Base-by-base conservation (phyloP, 2,888 invertebrate species). In the Zelleria hepariella region DNA sequence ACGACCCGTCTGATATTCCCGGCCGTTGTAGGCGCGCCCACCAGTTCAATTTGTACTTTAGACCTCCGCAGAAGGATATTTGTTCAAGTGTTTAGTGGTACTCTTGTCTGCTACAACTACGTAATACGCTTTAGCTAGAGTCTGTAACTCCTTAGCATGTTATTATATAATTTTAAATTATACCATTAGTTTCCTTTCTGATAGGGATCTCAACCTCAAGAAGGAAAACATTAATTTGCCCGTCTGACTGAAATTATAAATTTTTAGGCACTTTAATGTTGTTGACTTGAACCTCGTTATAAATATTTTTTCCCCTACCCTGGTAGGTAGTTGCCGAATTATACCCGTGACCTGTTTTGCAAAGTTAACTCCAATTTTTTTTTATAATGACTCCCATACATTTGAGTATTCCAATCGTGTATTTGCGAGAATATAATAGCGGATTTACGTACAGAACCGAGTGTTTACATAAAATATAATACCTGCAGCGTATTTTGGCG, bases 401-500 rank as follows among this genome's bases (percentile, higher is more conserved):
- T n/a, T n/a, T n/a, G n/a, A n/a, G n/a, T n/a, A n/a, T n/a, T n/a
- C 32, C 2, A 42, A 42, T 10, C 7, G 32, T 15, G 7, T 51
- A 6, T 21, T 2, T 21, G 10, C n/a, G n/a, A 51, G 51, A 42
- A 42, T 42, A 42, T 42, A 42, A 42, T 15, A 15, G 10, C 15
- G 32, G 32, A 42, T 42, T 25, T 53, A 23, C 53, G 53, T 53
- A 25, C 21, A 24, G 15, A 15, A 25, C 24, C 20, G n/a, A 32
- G 32, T 55, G 55, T 55, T 55, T 21, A 55, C 27, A 57, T 57
- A 48, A 23, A 23, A 32, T 32, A 47, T 24, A 48, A 48, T 57
- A 57, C 57, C 57, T 57, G 77, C 68, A 75, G 69, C 64, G 64
- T 63, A 66, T 66, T 70, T 75, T 82, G 82, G 82, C 80, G 62